These are phyloP conservation scores for Sialis lutaria DNA, from an alignment of 2,888 invertebrate genomes.

Conservation along the genomic window DNA sequence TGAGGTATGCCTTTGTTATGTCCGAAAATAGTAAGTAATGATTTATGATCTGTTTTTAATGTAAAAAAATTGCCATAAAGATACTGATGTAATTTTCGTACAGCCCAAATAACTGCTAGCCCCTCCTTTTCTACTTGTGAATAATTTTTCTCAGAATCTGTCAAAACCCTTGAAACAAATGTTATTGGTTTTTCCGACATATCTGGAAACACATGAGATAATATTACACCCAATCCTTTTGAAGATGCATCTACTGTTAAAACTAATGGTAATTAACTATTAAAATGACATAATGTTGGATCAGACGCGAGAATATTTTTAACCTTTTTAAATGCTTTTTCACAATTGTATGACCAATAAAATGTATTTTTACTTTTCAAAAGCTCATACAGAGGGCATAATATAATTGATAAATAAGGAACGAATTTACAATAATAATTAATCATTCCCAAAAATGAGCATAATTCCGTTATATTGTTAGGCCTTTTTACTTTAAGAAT, in stretches of 20 bases:
- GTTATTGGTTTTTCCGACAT: slow-evolving; percentile 6
- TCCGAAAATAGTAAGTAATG: background rate
- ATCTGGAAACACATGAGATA: background rate
- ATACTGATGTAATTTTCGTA: background rate
- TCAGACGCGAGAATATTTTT: background rate
- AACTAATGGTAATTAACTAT: background rate
- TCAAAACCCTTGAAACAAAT: slow-evolving; percentile 8
- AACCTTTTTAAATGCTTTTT: background rate
- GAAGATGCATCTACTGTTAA: slow-evolving; percentile 4
- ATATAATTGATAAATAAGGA: background rate
- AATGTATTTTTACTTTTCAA: background rate
- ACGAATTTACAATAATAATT: slow-evolving; percentile 1
- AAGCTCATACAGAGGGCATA: background rate
- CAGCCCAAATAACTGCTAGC: slow-evolving; percentile 1
- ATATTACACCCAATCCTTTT: background rate
- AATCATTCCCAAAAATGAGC: background rate
- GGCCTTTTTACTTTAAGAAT: background rate
- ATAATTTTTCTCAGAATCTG: slow-evolving; percentile 6
- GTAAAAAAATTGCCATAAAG: background rate
- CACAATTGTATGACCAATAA: background rate
- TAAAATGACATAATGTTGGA: background rate
- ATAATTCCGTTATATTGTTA: background rate
- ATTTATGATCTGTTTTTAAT: slow-evolving; percentile 2
- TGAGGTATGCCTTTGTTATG: background rate
- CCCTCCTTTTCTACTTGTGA: slow-evolving; percentile 8